Conservation (phyloP, 2,888 invertebrate species). For the Tetragonula carbonaria region DNA sequence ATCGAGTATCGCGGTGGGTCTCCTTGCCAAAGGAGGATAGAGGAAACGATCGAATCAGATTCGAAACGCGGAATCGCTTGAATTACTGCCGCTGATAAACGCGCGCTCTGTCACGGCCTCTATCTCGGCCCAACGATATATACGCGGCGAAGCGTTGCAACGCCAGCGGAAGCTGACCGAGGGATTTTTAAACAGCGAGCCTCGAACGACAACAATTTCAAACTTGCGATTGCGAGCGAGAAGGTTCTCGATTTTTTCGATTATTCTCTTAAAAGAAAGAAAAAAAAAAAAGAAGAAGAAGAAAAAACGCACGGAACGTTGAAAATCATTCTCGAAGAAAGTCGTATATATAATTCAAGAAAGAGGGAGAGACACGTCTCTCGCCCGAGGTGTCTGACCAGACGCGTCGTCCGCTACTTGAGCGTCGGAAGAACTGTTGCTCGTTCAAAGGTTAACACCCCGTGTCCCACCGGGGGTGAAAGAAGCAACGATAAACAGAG, state of each 20-base stretch:
- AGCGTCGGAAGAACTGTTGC: conserved; percentile 12
- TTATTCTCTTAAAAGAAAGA: neutral
- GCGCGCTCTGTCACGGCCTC: conserved; percentile 9
- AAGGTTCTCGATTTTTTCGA: neutral
- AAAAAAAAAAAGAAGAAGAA: too few relatives aligned
- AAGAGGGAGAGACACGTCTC: neutral
- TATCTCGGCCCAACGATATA: conserved; percentile 15
- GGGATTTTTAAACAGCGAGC: conserved; percentile 34
- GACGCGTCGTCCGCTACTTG: neutral
- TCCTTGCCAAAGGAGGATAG: neutral
- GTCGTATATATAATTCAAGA: neutral
- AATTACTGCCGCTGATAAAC: conserved; percentile 48
- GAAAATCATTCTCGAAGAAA: neutral
- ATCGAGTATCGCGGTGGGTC: neutral
- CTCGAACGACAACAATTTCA: conserved; percentile 18
- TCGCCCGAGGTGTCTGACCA: neutral
- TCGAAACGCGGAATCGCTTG: conserved; percentile 22
- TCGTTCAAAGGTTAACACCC: conserved; percentile 51
- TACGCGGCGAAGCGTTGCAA: neutral
- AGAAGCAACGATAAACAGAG: neutral
- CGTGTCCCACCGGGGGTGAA: neutral
- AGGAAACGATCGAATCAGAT: conserved; percentile 16
- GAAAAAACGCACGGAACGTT: neutral
- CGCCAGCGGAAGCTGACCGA: conserved; percentile 26
- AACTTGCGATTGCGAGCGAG: neutral